phyloP scores from a whole-genome alignment of 2,797 vertebrate species.

The Etheostoma perlongum region DNA sequence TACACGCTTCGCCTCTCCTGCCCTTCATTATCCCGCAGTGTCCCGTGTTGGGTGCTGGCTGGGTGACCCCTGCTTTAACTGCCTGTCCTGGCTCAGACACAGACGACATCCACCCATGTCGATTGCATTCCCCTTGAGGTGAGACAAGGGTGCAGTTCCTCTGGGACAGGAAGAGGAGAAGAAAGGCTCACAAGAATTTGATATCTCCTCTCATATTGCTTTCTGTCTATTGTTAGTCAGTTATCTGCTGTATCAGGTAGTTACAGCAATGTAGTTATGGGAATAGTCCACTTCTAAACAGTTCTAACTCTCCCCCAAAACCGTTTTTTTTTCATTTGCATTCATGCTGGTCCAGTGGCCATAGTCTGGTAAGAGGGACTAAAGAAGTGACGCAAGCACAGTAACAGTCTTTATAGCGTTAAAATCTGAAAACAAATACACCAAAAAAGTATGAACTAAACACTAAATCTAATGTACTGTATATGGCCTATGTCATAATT shows the following conservation, averaged over 20 bases:
- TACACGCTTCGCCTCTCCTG: conserved; percentile 36
- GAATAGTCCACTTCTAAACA: no score
- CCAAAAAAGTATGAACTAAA: no score
- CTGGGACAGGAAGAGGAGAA: conserved; percentile 7
- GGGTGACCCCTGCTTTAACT: conserved; percentile 39
- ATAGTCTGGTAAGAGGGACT: no score
- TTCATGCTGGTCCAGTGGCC: no score
- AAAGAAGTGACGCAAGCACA: no score
- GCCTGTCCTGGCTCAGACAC: neutral
- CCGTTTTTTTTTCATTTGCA: no score
- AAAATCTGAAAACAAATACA: no score
- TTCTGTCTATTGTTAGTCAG: conserved; percentile 13
- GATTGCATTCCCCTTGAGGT: conserved; percentile 28
- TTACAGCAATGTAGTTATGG: no score
- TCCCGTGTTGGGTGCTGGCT: conserved; percentile 47
- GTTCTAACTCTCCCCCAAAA: no score
- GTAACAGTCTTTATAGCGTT: no score
- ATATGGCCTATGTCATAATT: no score
- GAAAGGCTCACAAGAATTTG: conserved; percentile 15
- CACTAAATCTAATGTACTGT: no score
- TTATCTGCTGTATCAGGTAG: conserved; percentile 1
- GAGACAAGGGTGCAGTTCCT: conserved; percentile 9
- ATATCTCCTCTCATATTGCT: conserved; percentile 25
- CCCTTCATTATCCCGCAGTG: conserved; percentile 74
- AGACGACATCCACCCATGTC: conserved; percentile 1